A percentile compares a stretch with the other conserved stretches of the same genome.
Evolutionary conservation across 2,797 vertebrate genomes (phyloP).

Genomic region (Sebastes vulpes): DNA sequence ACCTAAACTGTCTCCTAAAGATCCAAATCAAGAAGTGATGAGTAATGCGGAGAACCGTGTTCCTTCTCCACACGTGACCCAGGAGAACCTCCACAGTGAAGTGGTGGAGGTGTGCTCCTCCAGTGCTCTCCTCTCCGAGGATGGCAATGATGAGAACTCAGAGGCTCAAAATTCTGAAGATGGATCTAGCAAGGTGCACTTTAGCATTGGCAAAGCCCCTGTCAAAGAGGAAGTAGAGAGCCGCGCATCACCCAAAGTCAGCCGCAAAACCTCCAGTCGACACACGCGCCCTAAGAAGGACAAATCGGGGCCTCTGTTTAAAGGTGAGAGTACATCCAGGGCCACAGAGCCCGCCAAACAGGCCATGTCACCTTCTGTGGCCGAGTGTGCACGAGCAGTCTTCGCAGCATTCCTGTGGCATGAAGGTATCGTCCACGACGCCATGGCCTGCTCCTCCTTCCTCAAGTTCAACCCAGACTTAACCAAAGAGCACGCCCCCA

Average conservation of each 20-base stretch:
- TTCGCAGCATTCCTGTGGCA: conserved; percentile 99
- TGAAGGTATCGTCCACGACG: conserved; percentile 98
- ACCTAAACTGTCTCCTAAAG: conserved; percentile 92
- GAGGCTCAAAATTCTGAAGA: conserved; percentile 90
- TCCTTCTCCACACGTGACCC: conserved; percentile 96
- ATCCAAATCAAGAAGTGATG: conserved; percentile 83
- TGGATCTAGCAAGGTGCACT: conserved; percentile 94
- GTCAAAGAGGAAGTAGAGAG: conserved; percentile 95
- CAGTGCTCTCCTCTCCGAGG: conserved; percentile 93
- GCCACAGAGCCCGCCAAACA: conserved; percentile 94
- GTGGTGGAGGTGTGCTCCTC: conserved; percentile 98
- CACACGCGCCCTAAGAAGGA: conserved; percentile 97
- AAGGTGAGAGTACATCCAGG: conserved; percentile 89
- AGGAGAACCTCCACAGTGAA: conserved; percentile 98
- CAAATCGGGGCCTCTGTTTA: conserved; percentile 95
- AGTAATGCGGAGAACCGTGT: conserved; percentile 91
- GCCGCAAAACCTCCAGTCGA: conserved; percentile 93
- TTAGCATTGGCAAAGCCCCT: conserved; percentile 98
- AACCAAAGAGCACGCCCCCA: conserved; percentile 97
- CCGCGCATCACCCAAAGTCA: conserved; percentile 97
- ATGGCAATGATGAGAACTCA: conserved; percentile 89
- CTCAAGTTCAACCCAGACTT: conserved; percentile 98
- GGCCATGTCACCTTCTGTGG: conserved; percentile 98
- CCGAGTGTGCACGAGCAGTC: conserved; percentile 95
- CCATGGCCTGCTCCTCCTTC: conserved; percentile 99